A percentile compares a stretch with the other conserved stretches of the same genome.
phyloP scores from a whole-genome alignment of 1,140 invertebrate genomes.

The Drosophila serrata region DNA sequence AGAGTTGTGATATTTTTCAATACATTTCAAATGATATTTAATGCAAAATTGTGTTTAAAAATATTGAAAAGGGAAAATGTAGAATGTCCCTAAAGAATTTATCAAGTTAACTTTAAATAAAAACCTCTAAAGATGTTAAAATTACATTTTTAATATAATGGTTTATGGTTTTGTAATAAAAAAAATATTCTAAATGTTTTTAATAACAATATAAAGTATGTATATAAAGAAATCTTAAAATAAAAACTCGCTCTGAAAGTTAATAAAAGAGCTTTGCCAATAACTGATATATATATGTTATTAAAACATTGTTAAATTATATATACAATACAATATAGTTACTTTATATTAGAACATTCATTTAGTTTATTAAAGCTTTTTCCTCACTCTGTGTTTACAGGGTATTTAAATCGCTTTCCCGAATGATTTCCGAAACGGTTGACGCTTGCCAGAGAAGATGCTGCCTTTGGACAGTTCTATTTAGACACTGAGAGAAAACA shows the following conservation, averaged over 20 bases:
- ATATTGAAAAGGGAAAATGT: not conserved
- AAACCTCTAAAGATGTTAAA: not conserved
- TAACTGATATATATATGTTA: fast-evolving
- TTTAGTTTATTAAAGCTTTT: not conserved
- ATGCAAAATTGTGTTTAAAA: not conserved
- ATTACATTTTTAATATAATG: too few relatives aligned
- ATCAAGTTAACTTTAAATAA: not conserved
- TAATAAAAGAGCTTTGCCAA: too few relatives aligned
- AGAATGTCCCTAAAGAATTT: not conserved
- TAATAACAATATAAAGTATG: too few relatives aligned
- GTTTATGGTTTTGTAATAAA: too few relatives aligned
- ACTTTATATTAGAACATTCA: not conserved
- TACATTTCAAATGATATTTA: not conserved
- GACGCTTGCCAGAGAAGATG: conserved; percentile 3
- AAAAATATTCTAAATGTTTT: too few relatives aligned
- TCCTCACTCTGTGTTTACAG: not conserved
- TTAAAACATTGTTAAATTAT: not conserved
- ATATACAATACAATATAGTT: not conserved
- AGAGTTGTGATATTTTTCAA: not conserved
- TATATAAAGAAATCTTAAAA: too few relatives aligned
- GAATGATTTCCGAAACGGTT: conserved; percentile 5
- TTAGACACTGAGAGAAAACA: conserved; percentile 2
- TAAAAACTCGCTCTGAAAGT: too few relatives aligned
- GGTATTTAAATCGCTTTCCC: conserved; percentile 17
- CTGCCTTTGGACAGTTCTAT: conserved; percentile 13